A percentile compares a stretch with the other conserved stretches of the same genome.
These are phyloP conservation scores for Macrocentrus cingulum DNA, from an alignment of 1,140 invertebrate species.

Conservation along the genomic window DNA sequence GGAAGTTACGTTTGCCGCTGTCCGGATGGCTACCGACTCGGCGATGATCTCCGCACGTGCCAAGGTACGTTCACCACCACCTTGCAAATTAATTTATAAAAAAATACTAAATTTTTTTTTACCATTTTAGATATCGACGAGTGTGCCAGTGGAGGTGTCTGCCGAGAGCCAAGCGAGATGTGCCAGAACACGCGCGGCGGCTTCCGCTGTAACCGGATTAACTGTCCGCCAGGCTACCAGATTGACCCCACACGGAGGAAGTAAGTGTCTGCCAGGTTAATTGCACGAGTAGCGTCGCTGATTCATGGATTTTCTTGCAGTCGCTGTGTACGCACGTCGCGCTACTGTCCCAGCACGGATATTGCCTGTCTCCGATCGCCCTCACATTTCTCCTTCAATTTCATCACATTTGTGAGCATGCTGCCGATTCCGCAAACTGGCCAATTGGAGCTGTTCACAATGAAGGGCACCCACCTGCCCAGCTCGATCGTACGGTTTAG, in stretches of 20 bases:
- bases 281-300: neutral
- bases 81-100: neutral
- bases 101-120: neutral
- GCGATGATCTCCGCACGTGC: conserved; percentile 71
- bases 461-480: conserved; percentile 74
- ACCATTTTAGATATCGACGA: conserved; percentile 80
- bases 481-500: conserved; percentile 73
- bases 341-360: conserved; percentile 70
- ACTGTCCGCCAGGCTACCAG: conserved; percentile 81
- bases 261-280: conserved; percentile 53
- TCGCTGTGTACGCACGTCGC: conserved; percentile 74
- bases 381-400: conserved; percentile 86
- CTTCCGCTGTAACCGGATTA: conserved; percentile 82
- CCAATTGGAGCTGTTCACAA: conserved; percentile 80
- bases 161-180: conserved; percentile 69
- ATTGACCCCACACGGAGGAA: conserved; percentile 73
- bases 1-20: conserved; percentile 87
- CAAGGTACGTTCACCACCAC: conserved; percentile 61
- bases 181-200: conserved; percentile 91
- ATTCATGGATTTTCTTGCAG: conserved; percentile 58
- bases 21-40: conserved; percentile 79
- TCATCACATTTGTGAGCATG: conserved; percentile 85
- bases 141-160: conserved; percentile 68
- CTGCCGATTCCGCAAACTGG: conserved; percentile 71
- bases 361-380: conserved; percentile 73